Conservation (phyloP, 2,888 invertebrate species). For the Euzophera pinguis region DNA sequence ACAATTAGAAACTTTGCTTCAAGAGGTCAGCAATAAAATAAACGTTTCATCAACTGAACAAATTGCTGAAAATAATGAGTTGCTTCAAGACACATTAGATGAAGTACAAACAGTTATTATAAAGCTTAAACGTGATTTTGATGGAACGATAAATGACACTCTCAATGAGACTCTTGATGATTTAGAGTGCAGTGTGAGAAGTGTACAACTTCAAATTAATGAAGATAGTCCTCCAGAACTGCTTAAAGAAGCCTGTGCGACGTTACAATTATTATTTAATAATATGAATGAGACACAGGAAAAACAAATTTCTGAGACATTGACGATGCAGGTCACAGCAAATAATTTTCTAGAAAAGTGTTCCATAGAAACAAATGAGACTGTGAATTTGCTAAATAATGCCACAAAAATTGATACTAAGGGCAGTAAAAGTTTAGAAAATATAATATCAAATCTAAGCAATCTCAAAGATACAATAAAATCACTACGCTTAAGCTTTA, state of each 20-base stretch:
- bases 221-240: slow-evolving; percentile 61
- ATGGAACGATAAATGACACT: slow-evolving; percentile 51
- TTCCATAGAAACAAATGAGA: slow-evolving; percentile 43
- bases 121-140: slow-evolving; percentile 63
- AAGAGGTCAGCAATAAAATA: slow-evolving; percentile 53
- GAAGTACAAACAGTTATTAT: slow-evolving; percentile 71
- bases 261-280: slow-evolving; percentile 54
- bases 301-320: slow-evolving; percentile 26
- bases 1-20: slow-evolving; percentile 46
- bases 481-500: slow-evolving; percentile 43
- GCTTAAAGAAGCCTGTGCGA: slow-evolving; percentile 64
- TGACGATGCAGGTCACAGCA: slow-evolving; percentile 25
- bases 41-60: slow-evolving; percentile 29
- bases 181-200: slow-evolving; percentile 74
- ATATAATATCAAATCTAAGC: slow-evolving; percentile 39
- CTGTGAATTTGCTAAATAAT: slow-evolving; percentile 61
- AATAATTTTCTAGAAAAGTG: slow-evolving; percentile 43
- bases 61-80: slow-evolving; percentile 43
- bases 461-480: slow-evolving; percentile 48
- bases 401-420: slow-evolving; percentile 53
- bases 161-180: slow-evolving; percentile 73
- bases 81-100: slow-evolving; percentile 55
- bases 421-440: slow-evolving; percentile 31
- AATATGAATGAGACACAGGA: slow-evolving; percentile 51
- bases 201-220: slow-evolving; percentile 68